Evolutionary conservation across 1,140 invertebrate genomes (phyloP), one percentile per base, ranked within the genome.

Genomic region (Cheumatopsyche charites): DNA sequence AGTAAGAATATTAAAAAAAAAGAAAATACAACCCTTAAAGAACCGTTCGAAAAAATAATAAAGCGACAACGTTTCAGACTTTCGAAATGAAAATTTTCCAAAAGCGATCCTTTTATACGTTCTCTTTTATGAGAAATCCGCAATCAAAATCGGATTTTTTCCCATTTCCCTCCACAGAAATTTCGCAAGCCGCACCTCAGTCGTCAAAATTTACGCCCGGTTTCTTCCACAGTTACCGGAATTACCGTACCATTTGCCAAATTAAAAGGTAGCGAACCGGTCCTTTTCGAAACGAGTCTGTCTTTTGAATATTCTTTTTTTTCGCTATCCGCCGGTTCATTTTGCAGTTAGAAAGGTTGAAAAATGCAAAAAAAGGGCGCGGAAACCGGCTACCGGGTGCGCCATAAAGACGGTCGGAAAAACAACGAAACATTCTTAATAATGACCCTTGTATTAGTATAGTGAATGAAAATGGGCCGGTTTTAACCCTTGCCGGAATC

Each of bases 201-300:
- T 66, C 63, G 43, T 66, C 63, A 66, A 66, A 66, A 66, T 66
- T 66, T 47, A 66, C 63, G 63, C 63, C 23, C 63, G 63, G 43
- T 43, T 12, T 13, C 63, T 11, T 45, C 25, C 23, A 42, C 23
- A 42, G 63, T 36, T 36, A 66, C 47, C 11, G 63, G 43, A 66
- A 66, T 66, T 66, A 66, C 63, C n/a, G 43, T 23, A 26, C 63
- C 63, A 66, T 66, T 66, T 47, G 63, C 55, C 3, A 66, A 66
- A 66, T 66, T 66, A 66, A 66, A 66, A 66, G 63, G 63, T 66
- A 66, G 62, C 36, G 49, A 23, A 55, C 49, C 19, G 17, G 55
- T 12, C 12, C 55, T 11, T 55, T 55, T 55, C 21, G 6, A 3
- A 15, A 12, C 29, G 29, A 36, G 29, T 36, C 49, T 55, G 25